Conservation (phyloP, 2,113 vertebrate species). For the Serilophus lunatus region DNA sequence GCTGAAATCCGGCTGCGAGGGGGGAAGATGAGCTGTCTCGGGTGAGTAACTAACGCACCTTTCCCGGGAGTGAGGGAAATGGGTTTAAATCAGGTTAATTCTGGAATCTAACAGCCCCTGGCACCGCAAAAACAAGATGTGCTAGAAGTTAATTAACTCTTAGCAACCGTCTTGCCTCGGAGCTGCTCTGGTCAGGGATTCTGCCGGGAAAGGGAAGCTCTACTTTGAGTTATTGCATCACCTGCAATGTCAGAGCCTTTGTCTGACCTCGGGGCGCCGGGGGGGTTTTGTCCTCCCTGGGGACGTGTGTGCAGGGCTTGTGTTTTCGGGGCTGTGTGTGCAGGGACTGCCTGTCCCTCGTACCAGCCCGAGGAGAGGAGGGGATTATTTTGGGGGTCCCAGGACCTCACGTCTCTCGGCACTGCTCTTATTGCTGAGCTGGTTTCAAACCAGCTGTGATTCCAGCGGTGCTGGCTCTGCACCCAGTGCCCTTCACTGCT, state of each 20-base stretch:
- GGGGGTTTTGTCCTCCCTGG: not conserved
- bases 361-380: too few species aligned
- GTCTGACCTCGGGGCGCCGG: accelerated
- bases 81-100: not conserved
- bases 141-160: constrained; percentile 31
- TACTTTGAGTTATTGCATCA: not conserved
- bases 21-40: constrained; percentile 83
- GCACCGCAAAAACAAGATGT: not conserved
- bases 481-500: accelerated
- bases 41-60: constrained; percentile 75
- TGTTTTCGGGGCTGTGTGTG: too few species aligned
- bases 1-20: constrained; percentile 32
- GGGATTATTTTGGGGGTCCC: too few species aligned
- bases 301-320: not conserved
- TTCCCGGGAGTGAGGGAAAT: not conserved
- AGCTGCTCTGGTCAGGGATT: not conserved
- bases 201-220: not conserved
- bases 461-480: not conserved
- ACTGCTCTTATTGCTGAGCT: not conserved
- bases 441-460: not conserved
- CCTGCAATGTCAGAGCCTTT: not conserved
- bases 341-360: too few species aligned
- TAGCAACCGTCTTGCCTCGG: not conserved
- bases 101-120: not conserved
- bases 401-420: not conserved